Percentiles rank a stretch among this genome's conserved stretches.
Evolutionary conservation across 1,140 invertebrate genomes (phyloP).

Genomic region (Frieseomelitta varia): DNA sequence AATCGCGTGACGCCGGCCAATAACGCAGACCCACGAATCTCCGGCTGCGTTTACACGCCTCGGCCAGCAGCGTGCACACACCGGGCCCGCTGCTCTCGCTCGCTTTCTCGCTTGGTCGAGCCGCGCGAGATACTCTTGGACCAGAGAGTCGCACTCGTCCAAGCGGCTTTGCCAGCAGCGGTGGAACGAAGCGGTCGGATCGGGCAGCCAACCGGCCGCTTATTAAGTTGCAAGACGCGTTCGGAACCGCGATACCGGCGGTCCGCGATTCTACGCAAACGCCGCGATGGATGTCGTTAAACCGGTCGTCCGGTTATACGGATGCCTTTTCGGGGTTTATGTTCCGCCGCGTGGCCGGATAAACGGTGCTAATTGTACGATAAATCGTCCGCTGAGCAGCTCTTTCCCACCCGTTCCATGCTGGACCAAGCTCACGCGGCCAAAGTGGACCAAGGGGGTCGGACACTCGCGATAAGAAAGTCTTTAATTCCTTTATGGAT

Average conservation of each 20-base stretch:
- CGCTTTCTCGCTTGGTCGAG: neutral
- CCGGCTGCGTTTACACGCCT: constrained; percentile 1
- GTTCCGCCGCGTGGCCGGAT: constrained; percentile 50
- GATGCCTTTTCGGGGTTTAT: constrained; percentile 55
- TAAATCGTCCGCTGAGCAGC: constrained; percentile 65
- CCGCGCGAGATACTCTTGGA: neutral
- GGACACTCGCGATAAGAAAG: constrained; percentile 44
- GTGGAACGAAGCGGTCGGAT: neutral
- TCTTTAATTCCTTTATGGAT: constrained; percentile 56
- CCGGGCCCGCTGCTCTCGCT: neutral
- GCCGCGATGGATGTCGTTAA: constrained; percentile 46
- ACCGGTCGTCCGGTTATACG: constrained; percentile 58
- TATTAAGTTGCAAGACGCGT: constrained; percentile 54
- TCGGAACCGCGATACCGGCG: constrained; percentile 31
- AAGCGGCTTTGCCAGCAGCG: neutral
- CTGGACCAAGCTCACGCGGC: neutral
- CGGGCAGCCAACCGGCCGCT: constrained; percentile 6
- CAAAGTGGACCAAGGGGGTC: neutral
- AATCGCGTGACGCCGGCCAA: constrained; percentile 47
- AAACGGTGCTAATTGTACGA: constrained; percentile 68
- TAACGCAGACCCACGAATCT: constrained; percentile 35
- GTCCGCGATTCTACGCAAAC: constrained; percentile 33
- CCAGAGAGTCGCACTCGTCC: neutral
- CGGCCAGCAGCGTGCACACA: neutral
- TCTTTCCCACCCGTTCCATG: constrained; percentile 14